A percentile compares a stretch with the other conserved stretches of the same genome.
Evolutionary conservation across 1,140 invertebrate species (phyloP).

Genomic region (Venustaconcha ellipsiformis): DNA sequence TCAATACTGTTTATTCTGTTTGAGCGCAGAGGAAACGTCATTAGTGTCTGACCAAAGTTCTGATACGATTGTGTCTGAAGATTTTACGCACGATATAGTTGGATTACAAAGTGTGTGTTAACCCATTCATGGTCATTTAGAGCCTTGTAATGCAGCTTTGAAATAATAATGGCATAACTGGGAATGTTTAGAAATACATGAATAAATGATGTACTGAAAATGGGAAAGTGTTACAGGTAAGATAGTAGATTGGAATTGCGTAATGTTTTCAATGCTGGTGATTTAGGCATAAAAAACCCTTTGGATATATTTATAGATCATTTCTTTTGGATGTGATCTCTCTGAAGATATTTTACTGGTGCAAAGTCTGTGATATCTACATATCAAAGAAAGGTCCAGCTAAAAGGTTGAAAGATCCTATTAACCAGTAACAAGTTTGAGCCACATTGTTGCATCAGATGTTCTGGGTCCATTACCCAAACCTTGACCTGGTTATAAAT

Average conservation of each 20-base stretch:
- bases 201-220: not conserved
- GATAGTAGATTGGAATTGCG: not conserved
- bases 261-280: not conserved
- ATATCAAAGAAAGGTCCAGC: not conserved
- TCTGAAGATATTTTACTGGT: not conserved
- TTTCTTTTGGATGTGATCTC: not conserved
- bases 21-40: not conserved
- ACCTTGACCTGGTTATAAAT: constrained; percentile 33
- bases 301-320: not conserved
- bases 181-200: not conserved
- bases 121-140: too few relatives aligned
- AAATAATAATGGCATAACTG: too few relatives aligned
- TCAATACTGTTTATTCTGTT: not conserved
- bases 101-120: too few relatives aligned
- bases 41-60: not conserved
- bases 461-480: constrained; percentile 23
- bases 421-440: not conserved
- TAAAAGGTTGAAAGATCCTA: not conserved
- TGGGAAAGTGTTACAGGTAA: not conserved
- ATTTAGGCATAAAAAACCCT: constrained; percentile 9
- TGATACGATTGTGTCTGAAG: not conserved
- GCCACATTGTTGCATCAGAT: constrained; percentile 14
- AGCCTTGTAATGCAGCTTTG: too few relatives aligned
- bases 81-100: not conserved
- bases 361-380: not conserved